These are phyloP conservation scores for Pogonomyrmex californicus DNA, from an alignment of 1,140 invertebrate species.

Conservation along the genomic window DNA sequence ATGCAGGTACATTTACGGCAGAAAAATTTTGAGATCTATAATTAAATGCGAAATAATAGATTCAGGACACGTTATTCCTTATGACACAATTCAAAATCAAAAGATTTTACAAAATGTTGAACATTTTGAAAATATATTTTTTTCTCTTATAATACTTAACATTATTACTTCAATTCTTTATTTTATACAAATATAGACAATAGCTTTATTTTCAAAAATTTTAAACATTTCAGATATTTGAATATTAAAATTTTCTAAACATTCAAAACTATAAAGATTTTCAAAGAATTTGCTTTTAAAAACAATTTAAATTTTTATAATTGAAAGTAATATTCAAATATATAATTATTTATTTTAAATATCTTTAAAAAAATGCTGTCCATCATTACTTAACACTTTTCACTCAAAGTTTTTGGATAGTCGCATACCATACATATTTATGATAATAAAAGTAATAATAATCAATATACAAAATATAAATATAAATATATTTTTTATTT, in stretches of 20 bases:
- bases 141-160: not conserved
- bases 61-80: not conserved
- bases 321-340: conserved; percentile 11
- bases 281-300: not conserved
- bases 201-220: not conserved
- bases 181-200: conserved; percentile 3
- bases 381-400: not conserved
- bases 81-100: not conserved
- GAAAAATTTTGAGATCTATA: not conserved
- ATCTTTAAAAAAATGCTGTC: not conserved
- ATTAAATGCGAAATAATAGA: not conserved
- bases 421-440: not conserved
- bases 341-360: not conserved
- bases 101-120: not conserved
- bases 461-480: conserved; percentile 3
- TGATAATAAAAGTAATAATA: conserved; percentile 6
- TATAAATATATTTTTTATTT: conserved; percentile 17
- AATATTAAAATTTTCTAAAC: not conserved
- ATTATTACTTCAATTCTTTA: not conserved
- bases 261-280: not conserved
- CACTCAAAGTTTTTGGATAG: not conserved
- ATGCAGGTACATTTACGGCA: not conserved
- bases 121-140: conserved; percentile 3
- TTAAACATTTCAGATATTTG: not conserved
- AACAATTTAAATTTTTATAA: not conserved